Evolutionary conservation across 2,888 invertebrate species (phyloP), one percentile per base, ranked within the genome.

Genomic region (Drosophila parthenogenetica): DNA sequence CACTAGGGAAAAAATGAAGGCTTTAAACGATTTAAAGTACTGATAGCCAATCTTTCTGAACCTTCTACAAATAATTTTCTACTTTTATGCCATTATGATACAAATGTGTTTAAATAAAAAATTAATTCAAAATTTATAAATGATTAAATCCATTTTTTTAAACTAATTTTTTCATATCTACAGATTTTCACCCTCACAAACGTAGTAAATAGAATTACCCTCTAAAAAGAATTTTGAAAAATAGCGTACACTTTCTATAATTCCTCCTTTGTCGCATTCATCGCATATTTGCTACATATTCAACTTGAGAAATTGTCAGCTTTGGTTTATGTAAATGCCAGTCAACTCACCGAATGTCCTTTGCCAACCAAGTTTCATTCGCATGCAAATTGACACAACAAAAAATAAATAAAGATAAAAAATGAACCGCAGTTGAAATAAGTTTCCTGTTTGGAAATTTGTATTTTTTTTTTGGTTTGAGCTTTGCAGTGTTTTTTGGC

Each of bases 301-400:
- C 35, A 43, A 35, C 32, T 43, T 25, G 5, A 22, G 39, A 16
- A 16, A 32, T 39, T 39, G 19, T 35, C 37, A 61, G 50, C 14
- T 49, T 16, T 43, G 39, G 22, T 17, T 48, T 82, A 79, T 81
- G 75, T 69, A 80, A 86, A 81, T 83, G 55, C 51, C 68, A 54
- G 71, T 37, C 54, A 60, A 74, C 62, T 49, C 50, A 45, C 22
- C 35, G 22, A 39, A 50, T 50, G 71, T 73, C 60, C 74, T 77
- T 64, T 65, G 45, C 16, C 58, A 64, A 58, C 57, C 49, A 46
- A 54, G 39, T 59, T 60, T 25, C 19, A 39, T 51, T 17, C 25
- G 60, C 59, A 72, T 75, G 59, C 42, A 77, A 74, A 77, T 69
- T 62, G 73, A 68, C 62, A 77, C 66, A 62, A 16, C 22, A 14